These are phyloP conservation scores for Brachypodius melanocephalos DNA, from an alignment of 2,113 vertebrate species.

Conservation along the genomic window DNA sequence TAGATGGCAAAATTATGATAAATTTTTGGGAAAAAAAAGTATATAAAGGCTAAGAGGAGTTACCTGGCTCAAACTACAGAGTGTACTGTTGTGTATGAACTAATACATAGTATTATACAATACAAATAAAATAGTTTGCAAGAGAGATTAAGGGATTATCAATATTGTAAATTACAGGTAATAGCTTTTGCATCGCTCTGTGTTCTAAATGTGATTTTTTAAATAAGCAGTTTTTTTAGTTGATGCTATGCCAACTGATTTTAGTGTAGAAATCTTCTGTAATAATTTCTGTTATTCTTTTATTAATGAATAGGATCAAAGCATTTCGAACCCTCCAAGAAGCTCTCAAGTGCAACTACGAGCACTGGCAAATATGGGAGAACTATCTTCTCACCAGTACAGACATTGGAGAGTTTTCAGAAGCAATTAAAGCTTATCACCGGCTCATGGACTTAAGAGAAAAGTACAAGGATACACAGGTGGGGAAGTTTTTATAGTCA, in stretches of 20 bases:
- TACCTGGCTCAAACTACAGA: neutral
- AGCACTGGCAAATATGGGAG: slow-evolving; percentile 99
- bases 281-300: neutral
- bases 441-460: slow-evolving; percentile 91
- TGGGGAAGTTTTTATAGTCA: slow-evolving; percentile 48
- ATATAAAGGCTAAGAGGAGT: neutral
- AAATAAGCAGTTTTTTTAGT: neutral
- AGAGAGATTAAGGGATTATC: neutral
- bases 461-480: slow-evolving; percentile 93
- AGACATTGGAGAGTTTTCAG: slow-evolving; percentile 90
- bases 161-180: neutral
- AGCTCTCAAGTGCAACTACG: slow-evolving; percentile 95
- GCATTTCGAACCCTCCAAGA: slow-evolving; percentile 93
- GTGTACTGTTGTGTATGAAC: neutral
- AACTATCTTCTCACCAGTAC: slow-evolving; percentile 90
- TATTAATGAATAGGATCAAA: slow-evolving; percentile 78
- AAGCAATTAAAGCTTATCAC: slow-evolving; percentile 93
- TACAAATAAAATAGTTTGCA: neutral
- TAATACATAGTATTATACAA: too few species aligned
- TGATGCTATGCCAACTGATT: neutral
- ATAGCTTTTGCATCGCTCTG: neutral
- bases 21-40: neutral
- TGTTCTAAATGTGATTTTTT: neutral
- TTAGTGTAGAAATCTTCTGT: neutral
- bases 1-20: neutral